phyloP scores from a whole-genome alignment of 2,888 invertebrate genomes.

The Cacoxenus indagator region DNA sequence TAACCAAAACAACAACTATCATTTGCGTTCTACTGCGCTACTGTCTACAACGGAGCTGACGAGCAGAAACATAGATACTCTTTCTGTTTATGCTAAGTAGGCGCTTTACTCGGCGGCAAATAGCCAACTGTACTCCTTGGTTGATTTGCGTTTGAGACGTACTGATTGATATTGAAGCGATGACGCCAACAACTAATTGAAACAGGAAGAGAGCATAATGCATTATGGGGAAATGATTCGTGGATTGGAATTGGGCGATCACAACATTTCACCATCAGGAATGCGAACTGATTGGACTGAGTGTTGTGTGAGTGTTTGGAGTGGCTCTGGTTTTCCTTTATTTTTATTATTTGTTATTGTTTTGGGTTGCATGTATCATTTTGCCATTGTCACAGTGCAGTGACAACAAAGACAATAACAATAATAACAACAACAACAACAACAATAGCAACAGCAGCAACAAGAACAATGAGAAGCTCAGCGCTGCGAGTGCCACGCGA shows the following conservation, averaged over 20 bases:
- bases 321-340: neutral
- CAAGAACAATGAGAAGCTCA: conserved; percentile 37
- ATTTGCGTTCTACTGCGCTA: neutral
- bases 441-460: conserved; percentile 31
- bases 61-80: neutral
- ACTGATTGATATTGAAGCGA: neutral
- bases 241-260: neutral
- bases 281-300: neutral
- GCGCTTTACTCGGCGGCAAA: conserved; percentile 33
- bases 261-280: neutral
- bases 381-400: conserved; percentile 31
- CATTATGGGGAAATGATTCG: neutral
- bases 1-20: neutral
- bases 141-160: conserved; percentile 4
- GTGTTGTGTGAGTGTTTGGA: neutral
- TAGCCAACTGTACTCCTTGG: neutral
- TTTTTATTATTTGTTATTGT: neutral
- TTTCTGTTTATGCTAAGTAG: conserved; percentile 39
- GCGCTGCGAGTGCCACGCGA: conserved; percentile 20
- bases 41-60: neutral
- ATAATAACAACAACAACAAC: conserved; percentile 21
- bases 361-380: conserved; percentile 1
- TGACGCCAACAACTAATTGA: neutral
- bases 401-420: conserved; percentile 27
- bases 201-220: neutral